Base-by-base conservation (phyloP, 1,140 invertebrate genomes). In the Trichonephila clavipes region DNA sequence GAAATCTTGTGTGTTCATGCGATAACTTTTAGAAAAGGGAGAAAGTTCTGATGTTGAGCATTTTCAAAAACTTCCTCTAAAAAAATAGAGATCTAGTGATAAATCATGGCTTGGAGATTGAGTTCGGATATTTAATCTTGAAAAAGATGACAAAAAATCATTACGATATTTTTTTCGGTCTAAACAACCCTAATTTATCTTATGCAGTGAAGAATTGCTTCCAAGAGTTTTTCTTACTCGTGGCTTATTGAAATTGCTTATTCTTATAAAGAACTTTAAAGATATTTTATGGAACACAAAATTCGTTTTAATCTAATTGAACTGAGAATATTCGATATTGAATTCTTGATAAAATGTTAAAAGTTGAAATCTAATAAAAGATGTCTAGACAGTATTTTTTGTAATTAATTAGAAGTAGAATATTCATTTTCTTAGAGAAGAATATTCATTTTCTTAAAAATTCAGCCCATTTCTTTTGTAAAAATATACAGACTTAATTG, bases 1-100 rank as follows among this genome's bases (percentile, higher is more conserved):
- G 89, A 82, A 87, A 92, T 92, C 91, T 87, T 72, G 91, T 87
- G 91, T 83, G 83, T 34, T 92, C 91, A 77, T 61, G 64, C 83
- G 82, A 92, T 92, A 92, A 77, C 82, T 92, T 92, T 51, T n/a
- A 77, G 28, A 24, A 44, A 72, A 19, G 18, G 58, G 40, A 24
- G 72, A 81, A 90, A 81, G 89, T 90, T 82, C 44, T 81, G 69
- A 8, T 81, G 59, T 61, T n/a, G 58, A 61, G 72, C 66, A 58
- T 90, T 81, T 90, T 90, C 58, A 61, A 82, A 59, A 61, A 61
- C 16, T 90, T 81, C 72, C 61, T 10, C 18, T 10, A 24, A 62
- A 81, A 90, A 90, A 90, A 81, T 81, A 82, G 28, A 81, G 72
- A 90, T 90, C 72, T 82, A 82, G 77, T 24, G 89, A 90, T 90